phyloP scores from a whole-genome alignment of 2,797 vertebrate species.

The Enteromius thamalakanensis region DNA sequence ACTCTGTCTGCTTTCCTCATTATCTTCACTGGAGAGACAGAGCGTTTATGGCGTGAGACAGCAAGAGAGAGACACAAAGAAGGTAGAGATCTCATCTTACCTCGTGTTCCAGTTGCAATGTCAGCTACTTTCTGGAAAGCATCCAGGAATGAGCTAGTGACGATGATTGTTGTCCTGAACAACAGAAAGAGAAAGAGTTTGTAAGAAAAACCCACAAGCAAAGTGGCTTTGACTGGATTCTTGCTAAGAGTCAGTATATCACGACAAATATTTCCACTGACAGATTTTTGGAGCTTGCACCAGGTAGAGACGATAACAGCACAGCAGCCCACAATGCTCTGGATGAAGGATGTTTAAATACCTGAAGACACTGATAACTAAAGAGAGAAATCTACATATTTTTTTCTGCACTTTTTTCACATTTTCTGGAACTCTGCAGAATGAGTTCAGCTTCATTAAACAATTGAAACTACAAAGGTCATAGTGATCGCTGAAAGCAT shows the following conservation, averaged over 20 bases:
- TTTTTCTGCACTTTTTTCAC: background rate
- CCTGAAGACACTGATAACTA: background rate
- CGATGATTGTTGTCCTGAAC: constrained; percentile 78
- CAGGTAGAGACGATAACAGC: constrained; percentile 15
- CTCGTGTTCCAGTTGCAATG: constrained; percentile 84
- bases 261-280: constrained; percentile 23
- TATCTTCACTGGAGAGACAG: constrained; percentile 6
- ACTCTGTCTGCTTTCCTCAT: constrained; percentile 31
- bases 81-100: constrained; percentile 61
- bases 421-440: background rate
- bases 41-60: background rate
- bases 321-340: background rate
- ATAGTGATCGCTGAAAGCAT: background rate
- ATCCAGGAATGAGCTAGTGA: constrained; percentile 83
- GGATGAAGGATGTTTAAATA: constrained; percentile 5
- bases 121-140: constrained; percentile 88
- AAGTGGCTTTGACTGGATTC: constrained; percentile 7
- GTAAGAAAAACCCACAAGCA: constrained; percentile 7
- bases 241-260: constrained; percentile 48
- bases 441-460: background rate
- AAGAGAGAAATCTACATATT: background rate
- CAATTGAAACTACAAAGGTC: background rate
- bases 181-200: constrained; percentile 40
- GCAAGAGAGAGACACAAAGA: constrained; percentile 10
- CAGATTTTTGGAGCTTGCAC: constrained; percentile 24